Percentiles rank a stretch among this genome's conserved stretches.
phyloP scores from a whole-genome alignment of 2,888 invertebrate species.

The Heliconius aoede region DNA sequence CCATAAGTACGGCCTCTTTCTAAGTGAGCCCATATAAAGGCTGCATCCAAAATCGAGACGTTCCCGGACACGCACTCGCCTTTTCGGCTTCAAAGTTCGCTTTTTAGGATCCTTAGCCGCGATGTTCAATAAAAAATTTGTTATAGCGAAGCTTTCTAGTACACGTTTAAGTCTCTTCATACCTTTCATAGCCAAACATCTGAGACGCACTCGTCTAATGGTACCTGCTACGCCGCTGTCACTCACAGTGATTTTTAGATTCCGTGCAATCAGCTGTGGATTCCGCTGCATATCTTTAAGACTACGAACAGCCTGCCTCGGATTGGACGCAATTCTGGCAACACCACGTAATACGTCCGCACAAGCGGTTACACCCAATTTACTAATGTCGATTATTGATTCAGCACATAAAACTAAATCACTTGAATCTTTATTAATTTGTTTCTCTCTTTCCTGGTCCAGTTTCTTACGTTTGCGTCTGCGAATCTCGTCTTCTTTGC shows the following conservation, averaged over 20 bases:
- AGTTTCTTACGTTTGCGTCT: constrained; percentile 41
- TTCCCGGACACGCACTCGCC: constrained; percentile 40
- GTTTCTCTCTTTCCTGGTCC: constrained; percentile 45
- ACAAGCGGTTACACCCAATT: constrained; percentile 44
- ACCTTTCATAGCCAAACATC: constrained; percentile 47
- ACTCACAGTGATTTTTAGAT: constrained; percentile 42
- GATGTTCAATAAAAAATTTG: constrained; percentile 51
- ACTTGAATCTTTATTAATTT: constrained; percentile 45
- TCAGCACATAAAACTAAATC: constrained; percentile 50
- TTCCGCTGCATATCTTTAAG: constrained; percentile 46
- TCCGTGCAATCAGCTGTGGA: constrained; percentile 43
- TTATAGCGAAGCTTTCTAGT: constrained; percentile 49
- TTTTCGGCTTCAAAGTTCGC: constrained; percentile 43
- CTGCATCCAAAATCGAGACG: constrained; percentile 53
- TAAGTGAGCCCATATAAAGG: constrained; percentile 58
- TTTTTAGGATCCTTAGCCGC: constrained; percentile 51
- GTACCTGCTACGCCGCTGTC: constrained; percentile 49
- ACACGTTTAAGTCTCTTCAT: constrained; percentile 37
- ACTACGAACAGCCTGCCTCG: constrained; percentile 46
- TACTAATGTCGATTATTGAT: constrained; percentile 50
- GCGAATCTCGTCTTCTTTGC: constrained; percentile 44
- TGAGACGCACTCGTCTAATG: constrained; percentile 49
- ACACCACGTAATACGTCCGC: constrained; percentile 44
- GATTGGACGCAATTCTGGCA: constrained; percentile 48
- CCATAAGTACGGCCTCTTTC: constrained; percentile 56